A percentile compares a stretch with the other conserved stretches of the same genome.
These are phyloP conservation scores for Notiomystis cincta DNA, from an alignment of 2,113 vertebrate genomes.

Conservation along the genomic window DNA sequence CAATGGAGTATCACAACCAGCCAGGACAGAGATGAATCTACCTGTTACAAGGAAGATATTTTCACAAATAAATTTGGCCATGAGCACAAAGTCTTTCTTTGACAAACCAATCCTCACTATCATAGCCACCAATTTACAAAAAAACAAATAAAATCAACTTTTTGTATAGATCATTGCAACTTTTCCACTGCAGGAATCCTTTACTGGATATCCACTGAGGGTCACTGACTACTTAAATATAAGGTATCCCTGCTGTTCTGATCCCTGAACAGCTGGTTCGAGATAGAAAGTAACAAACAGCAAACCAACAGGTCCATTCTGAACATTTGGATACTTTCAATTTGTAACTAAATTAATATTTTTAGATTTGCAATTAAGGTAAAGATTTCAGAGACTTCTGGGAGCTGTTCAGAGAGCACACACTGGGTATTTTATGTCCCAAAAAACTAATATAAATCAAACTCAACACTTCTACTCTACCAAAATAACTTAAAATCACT, in stretches of 20 bases:
- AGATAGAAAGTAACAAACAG: background rate
- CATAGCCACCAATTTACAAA: background rate
- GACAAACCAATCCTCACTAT: background rate
- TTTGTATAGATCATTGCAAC: background rate
- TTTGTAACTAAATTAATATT: background rate
- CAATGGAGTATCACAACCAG: background rate
- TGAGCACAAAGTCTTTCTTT: background rate
- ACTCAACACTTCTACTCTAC: background rate
- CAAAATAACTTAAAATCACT: background rate
- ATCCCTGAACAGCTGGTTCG: background rate
- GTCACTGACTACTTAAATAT: background rate
- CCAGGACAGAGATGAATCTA: background rate
- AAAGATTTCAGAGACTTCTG: background rate
- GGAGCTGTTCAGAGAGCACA: background rate
- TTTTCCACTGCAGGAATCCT: background rate
- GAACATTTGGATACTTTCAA: background rate
- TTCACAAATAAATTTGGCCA: background rate
- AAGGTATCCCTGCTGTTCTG: background rate
- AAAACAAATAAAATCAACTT: background rate
- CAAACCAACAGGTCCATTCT: background rate
- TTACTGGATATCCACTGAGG: background rate
- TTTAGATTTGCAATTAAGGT: background rate
- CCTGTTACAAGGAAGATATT: background rate
- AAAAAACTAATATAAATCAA: constrained; percentile 17
- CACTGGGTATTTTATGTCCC: background rate